These are phyloP conservation scores for human (Homo sapiens) DNA, from an alignment of 2,113 vertebrate species.

Conservation along the genomic window GRCh38 chr3:67547501-67548000, in stretches of 20 bases:
- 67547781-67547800: not conserved
- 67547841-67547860: not conserved
- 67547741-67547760: not conserved
- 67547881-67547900: not conserved
- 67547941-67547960: not conserved
- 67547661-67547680: not conserved
- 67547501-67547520: not conserved
- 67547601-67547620: not conserved
- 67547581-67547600: not conserved
- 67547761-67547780: constrained; percentile 25
- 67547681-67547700: not conserved
- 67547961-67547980: not conserved
- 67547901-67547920: not conserved
- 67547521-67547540: not conserved
- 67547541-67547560: not conserved
- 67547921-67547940: not conserved
- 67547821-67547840: not conserved
- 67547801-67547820: constrained; percentile 9
- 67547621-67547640: constrained; percentile 4
- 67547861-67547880: not conserved
- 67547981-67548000: not conserved
- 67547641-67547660: not conserved
- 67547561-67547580: not conserved
- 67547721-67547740: not conserved
- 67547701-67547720: not conserved